Conservation (phyloP, 2,888 invertebrate species). For the Tenodera sinensis region DNA sequence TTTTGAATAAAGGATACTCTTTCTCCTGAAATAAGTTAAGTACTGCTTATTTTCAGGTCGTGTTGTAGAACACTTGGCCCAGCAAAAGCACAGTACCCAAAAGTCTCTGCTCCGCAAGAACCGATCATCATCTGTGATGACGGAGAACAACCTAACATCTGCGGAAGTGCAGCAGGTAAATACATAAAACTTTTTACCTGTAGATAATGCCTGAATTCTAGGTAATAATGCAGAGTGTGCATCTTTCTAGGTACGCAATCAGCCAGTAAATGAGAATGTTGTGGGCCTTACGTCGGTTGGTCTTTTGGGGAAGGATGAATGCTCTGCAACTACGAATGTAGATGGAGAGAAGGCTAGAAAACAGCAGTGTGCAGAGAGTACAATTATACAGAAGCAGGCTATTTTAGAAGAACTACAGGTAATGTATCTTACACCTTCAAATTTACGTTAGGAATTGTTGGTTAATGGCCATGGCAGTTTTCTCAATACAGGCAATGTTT, state of each 20-base stretch:
- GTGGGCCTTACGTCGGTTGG: conserved; percentile 3
- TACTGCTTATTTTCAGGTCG: conserved; percentile 9
- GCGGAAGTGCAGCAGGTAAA: conserved; percentile 55
- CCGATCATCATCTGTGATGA: conserved; percentile 49
- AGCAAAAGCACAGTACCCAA: conserved; percentile 41
- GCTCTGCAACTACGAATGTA: conserved; percentile 38
- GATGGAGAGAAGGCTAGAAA: conserved; percentile 21
- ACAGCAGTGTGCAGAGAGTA: conserved; percentile 49
- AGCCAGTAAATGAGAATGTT: conserved; percentile 42
- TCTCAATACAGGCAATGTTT: no score
- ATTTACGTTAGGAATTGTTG: background rate
- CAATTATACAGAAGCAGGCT: conserved; percentile 63
- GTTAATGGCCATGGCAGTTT: background rate
- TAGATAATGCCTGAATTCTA: background rate
- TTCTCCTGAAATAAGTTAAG: no score
- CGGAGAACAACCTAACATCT: conserved; percentile 52
- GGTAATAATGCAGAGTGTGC: background rate
- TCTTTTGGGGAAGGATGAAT: conserved; percentile 49
- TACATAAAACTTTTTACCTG: background rate
- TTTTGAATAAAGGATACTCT: no score
- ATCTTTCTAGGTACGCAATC: conserved; percentile 43
- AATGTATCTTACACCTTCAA: background rate
- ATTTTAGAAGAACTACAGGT: conserved; percentile 64
- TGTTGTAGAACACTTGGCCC: conserved; percentile 26
- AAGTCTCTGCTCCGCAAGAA: conserved; percentile 53